Evolutionary conservation across 2,888 invertebrate species (phyloP).

Genomic region (Morpho helenor): DNA sequence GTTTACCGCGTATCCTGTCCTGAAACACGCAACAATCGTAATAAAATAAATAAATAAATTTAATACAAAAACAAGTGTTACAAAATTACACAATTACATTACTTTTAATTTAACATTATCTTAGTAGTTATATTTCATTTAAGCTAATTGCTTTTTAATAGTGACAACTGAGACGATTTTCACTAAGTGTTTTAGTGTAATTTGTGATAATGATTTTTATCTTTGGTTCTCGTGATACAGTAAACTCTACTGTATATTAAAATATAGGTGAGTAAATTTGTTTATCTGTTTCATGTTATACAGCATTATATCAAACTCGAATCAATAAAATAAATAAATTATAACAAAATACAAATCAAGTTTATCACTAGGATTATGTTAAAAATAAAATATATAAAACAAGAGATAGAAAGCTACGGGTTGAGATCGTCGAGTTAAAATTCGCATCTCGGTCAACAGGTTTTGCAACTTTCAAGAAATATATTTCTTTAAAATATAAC

Average conservation of each 20-base stretch:
- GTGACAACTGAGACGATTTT: not conserved
- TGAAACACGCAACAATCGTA: not conserved
- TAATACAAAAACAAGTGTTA: conserved; percentile 2
- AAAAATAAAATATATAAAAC: no score
- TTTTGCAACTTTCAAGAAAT: not conserved
- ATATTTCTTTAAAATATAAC: no score
- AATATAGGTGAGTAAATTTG: conserved; percentile 23
- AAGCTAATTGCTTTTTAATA: not conserved
- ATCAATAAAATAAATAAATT: no score
- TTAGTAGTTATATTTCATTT: no score
- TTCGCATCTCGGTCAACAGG: conserved; percentile 2
- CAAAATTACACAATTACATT: not conserved
- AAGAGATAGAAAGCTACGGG: conserved; percentile 3
- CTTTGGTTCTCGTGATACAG: conserved; percentile 24
- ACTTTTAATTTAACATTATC: not conserved
- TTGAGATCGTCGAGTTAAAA: not conserved
- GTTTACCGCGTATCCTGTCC: conserved; percentile 22
- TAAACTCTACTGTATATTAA: conserved; percentile 21
- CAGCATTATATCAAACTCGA: no score
- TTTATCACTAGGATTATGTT: no score
- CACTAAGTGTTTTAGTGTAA: conserved; percentile 24
- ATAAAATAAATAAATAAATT: conserved; percentile 8
- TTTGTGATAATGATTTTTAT: conserved; percentile 30
- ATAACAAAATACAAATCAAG: no score
- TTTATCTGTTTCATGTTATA: conserved; percentile 11